These are phyloP conservation scores for Ridgeia piscesae DNA, from an alignment of 1,140 invertebrate genomes.

Conservation along the genomic window DNA sequence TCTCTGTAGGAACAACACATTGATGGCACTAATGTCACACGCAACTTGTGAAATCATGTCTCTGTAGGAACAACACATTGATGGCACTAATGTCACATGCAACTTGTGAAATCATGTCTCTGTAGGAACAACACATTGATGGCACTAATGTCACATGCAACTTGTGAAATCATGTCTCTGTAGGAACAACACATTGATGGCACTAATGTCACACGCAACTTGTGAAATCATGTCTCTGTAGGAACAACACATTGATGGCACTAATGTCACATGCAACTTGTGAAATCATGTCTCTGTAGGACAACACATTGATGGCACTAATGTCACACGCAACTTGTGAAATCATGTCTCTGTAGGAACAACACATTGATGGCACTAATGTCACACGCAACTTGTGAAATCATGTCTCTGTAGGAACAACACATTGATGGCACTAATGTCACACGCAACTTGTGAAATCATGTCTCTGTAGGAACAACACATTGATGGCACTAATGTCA, in stretches of 20 bases:
- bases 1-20: conserved; percentile 12
- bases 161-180: conserved; percentile 19
- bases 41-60: not conserved
- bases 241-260: not conserved
- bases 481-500: not conserved
- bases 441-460: no score
- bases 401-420: conserved; percentile 19
- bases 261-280: not conserved
- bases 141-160: not conserved
- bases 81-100: not conserved
- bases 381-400: no score
- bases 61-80: conserved; percentile 8
- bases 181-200: not conserved
- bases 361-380: not conserved
- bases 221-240: conserved; percentile 20
- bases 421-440: not conserved
- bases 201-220: not conserved
- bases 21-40: not conserved
- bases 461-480: conserved; percentile 16
- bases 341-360: conserved; percentile 20
- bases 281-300: conserved; percentile 20
- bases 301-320: not conserved
- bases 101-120: conserved; percentile 5
- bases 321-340: not conserved
- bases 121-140: not conserved